Percentiles rank a stretch among this genome's conserved stretches.
Conservation (phyloP, 2,113 vertebrate genomes). For the Abramis brama region DNA sequence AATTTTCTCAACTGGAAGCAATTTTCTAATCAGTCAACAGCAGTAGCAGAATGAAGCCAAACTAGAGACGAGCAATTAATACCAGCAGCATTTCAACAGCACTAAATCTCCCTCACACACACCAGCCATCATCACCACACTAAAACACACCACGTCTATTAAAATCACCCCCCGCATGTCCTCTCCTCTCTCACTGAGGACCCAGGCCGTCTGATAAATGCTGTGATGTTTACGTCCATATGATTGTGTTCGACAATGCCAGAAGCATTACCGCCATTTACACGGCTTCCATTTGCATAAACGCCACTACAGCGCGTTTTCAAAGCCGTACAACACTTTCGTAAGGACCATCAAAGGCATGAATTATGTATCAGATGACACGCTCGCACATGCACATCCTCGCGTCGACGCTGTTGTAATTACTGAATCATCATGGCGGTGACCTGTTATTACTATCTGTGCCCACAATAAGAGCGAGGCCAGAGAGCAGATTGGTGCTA, state of each 20-base stretch:
- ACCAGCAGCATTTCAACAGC: constrained; percentile 28
- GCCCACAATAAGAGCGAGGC: constrained; percentile 66
- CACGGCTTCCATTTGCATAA: neutral
- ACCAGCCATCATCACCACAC: constrained; percentile 31
- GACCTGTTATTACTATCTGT: constrained; percentile 76
- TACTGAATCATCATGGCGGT: constrained; percentile 71
- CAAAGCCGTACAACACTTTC: neutral
- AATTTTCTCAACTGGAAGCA: constrained; percentile 85
- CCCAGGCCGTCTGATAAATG: neutral
- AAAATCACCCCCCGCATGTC: neutral
- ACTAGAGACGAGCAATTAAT: constrained; percentile 84
- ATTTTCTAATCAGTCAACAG: constrained; percentile 87
- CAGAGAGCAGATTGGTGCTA: constrained; percentile 58
- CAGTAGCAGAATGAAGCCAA: constrained; percentile 80
- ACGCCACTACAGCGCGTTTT: neutral
- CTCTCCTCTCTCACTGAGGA: neutral
- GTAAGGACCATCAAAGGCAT: constrained; percentile 12
- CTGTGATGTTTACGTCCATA: neutral
- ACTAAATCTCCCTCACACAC: constrained; percentile 24
- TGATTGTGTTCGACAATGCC: neutral
- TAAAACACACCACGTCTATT: constrained; percentile 16
- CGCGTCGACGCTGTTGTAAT: constrained; percentile 66
- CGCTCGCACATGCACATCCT: neutral
- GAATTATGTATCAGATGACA: constrained; percentile 29
- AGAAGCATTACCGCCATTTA: constrained; percentile 14